Percentiles rank a stretch among this genome's conserved stretches.
Conservation (phyloP, 2,797 vertebrate genomes). For the Esox masquinongy region DNA sequence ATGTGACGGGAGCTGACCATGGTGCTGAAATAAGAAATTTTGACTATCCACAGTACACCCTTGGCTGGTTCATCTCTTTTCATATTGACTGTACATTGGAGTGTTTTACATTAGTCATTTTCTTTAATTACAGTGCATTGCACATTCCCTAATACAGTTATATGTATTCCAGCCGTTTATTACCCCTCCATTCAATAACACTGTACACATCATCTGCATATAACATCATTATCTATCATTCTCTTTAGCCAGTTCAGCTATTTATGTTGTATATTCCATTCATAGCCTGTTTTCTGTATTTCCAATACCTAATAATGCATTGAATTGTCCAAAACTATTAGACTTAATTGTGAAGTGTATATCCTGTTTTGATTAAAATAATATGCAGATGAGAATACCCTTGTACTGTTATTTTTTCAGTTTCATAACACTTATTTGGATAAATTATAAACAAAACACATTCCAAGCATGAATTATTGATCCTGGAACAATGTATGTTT, state of each 20-base stretch:
- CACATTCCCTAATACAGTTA: background rate
- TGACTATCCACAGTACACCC: background rate
- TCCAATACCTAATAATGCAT: background rate
- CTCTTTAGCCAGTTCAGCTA: background rate
- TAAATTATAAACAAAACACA: background rate
- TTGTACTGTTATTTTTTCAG: background rate
- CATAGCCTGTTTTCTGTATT: background rate
- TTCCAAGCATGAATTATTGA: too few species aligned
- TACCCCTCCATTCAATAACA: background rate
- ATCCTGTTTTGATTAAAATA: background rate
- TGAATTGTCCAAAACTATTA: background rate
- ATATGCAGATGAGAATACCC: background rate
- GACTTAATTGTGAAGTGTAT: background rate
- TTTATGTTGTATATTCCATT: background rate
- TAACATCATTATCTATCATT: background rate
- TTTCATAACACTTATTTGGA: background rate
- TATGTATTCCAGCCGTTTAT: background rate
- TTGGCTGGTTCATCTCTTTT: background rate
- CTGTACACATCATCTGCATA: background rate
- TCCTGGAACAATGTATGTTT: too few species aligned
- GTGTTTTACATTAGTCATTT: background rate
- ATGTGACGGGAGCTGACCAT: background rate
- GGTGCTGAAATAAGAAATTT: conserved; percentile 1
- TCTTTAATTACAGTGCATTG: background rate
- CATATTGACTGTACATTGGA: background rate